These are phyloP conservation scores for Ochropleura leucogaster DNA, from an alignment of 2,888 invertebrate genomes.

Conservation along the genomic window DNA sequence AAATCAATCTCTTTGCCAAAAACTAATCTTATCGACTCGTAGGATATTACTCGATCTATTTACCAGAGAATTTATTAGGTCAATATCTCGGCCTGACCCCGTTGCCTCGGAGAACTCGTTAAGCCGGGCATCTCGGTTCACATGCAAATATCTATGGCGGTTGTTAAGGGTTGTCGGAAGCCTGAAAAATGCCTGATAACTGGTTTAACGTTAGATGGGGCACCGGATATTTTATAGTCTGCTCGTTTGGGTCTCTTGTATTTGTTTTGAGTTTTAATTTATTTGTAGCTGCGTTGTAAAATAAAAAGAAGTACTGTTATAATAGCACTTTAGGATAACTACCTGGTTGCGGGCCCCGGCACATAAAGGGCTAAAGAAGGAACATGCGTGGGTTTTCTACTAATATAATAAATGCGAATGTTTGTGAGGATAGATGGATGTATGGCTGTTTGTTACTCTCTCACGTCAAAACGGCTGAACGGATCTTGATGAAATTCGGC, in stretches of 20 bases:
- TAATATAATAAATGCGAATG: no score
- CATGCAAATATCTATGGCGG: constrained; percentile 45
- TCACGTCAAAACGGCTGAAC: no score
- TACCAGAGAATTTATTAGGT: constrained; percentile 38
- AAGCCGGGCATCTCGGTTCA: constrained; percentile 21
- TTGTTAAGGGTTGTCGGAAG: constrained; percentile 24
- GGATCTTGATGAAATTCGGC: no score
- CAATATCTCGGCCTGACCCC: constrained; percentile 33
- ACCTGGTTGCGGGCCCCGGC: no score
- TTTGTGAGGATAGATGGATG: no score
- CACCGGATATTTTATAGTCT: not conserved
- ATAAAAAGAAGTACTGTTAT: no score
- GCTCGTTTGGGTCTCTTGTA: not conserved
- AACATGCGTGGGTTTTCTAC: no score
- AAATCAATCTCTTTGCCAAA: not conserved
- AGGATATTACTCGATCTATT: constrained; percentile 32
- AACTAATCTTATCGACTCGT: not conserved
- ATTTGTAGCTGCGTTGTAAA: no score
- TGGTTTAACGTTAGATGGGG: constrained; percentile 11
- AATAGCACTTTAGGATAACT: no score
- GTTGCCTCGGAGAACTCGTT: constrained; percentile 7
- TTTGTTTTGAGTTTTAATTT: no score
- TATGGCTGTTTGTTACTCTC: no score
- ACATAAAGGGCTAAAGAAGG: no score
- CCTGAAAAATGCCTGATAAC: constrained; percentile 52